Base-by-base conservation (phyloP, 1,140 invertebrate species). In the Bombus polaris region DNA sequence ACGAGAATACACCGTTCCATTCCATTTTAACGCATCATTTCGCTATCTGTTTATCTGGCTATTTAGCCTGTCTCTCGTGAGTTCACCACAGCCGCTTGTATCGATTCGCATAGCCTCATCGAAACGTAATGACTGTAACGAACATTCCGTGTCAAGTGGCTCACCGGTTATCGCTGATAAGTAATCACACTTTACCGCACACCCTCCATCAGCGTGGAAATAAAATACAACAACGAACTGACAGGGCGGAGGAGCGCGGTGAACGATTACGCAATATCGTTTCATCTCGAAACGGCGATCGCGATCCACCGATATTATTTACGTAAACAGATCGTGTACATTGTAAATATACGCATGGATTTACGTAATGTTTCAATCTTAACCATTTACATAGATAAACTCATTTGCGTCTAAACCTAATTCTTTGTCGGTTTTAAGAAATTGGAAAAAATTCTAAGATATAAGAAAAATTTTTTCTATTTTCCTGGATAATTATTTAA, bases 31-130 rank as follows among this genome's bases (percentile, higher is more conserved):
- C 44, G 68, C 86, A 65, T 89, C 89, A 89, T 82, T 89, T 87
- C 59, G 42, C 81, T 90, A 84, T 87, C 89, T 65, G 86, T 89
- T 89, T 85, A 90, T 89, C 89, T 81, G 79, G 22, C 88, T 66
- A 42, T 79, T 79, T 88, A 86, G 59, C 70, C 8, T 32, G 44
- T 75, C 87, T 74, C 77, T 37, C 73, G 44, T 25, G 77, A 70
- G 84, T 44, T 68, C 28, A 35, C 42, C 44, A 12, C 18, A 32
- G 13, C 28, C 42, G 73, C 22, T 22, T 2, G 68, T 87, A 86
- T 82, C 85, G 88, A 90, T 90, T 87, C 44, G 37, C 76, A 9
- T 81, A 66, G 37, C 81, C 81, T 74, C 76, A 83, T 89, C 84
- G 73, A 79, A 75, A 68, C 79, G 71, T 89, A 87, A 89, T 83